These are phyloP conservation scores for Drosophila rellima DNA, from an alignment of 2,888 invertebrate species.

Conservation along the genomic window DNA sequence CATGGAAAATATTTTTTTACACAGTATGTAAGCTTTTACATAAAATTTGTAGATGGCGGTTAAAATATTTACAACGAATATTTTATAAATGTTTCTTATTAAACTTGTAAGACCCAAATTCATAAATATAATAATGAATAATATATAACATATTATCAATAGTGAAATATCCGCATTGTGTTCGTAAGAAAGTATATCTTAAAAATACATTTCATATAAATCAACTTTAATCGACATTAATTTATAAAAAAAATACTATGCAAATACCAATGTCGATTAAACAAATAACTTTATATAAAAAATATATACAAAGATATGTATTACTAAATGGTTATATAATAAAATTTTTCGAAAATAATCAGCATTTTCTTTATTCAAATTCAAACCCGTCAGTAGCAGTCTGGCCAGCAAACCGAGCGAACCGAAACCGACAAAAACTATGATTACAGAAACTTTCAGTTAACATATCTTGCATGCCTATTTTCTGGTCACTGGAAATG, in stretches of 20 bases:
- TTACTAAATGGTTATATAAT: conserved; percentile 69
- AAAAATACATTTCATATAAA: conserved; percentile 60
- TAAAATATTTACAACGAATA: conserved; percentile 77
- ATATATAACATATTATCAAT: conserved; percentile 27
- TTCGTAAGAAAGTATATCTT: conserved; percentile 65
- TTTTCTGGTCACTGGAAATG: too few species aligned
- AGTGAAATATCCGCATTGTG: conserved; percentile 74
- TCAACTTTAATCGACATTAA: conserved; percentile 53
- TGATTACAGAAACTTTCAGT: too few species aligned
- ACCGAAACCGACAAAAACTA: too few species aligned
- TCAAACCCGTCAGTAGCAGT: background rate
- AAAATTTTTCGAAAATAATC: conserved; percentile 63
- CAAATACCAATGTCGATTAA: conserved; percentile 50
- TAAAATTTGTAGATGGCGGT: conserved; percentile 49
- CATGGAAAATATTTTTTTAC: conserved; percentile 67
- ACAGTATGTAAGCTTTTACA: conserved; percentile 62
- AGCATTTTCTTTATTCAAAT: background rate
- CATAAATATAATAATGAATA: conserved; percentile 7
- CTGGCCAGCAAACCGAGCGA: too few species aligned
- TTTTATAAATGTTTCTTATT: conserved; percentile 71
- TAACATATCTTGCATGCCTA: too few species aligned
- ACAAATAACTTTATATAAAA: conserved; percentile 48
- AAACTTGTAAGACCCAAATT: conserved; percentile 35
- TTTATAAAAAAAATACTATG: conserved; percentile 39
- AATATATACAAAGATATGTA: conserved; percentile 55